phyloP scores from a whole-genome alignment of 2,888 invertebrate genomes.

The Tiliacea citrago region DNA sequence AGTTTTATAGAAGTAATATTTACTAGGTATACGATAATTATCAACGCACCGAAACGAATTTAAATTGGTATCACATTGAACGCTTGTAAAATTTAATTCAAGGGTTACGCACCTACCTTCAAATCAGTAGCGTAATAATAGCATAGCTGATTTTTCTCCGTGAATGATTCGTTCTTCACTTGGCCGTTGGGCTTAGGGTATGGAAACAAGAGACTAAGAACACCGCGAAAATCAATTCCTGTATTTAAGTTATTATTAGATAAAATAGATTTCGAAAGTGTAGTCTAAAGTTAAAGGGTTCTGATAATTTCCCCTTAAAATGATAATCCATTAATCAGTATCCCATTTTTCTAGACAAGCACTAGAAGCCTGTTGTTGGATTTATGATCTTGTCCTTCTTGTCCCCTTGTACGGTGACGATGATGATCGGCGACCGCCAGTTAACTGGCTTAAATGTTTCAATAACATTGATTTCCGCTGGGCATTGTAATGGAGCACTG shows the following conservation, averaged over 20 bases:
- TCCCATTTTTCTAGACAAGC: background rate
- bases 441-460: conserved; percentile 48
- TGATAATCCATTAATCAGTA: background rate
- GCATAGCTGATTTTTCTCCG: background rate
- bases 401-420: conserved; percentile 37
- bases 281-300: background rate
- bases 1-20: background rate
- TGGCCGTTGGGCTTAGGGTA: background rate
- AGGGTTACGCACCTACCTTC: background rate
- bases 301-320: background rate
- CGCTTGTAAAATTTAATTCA: background rate
- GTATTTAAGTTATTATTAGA: background rate
- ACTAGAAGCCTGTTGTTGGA: background rate
- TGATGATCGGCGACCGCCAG: conserved; percentile 17
- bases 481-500: conserved; percentile 6
- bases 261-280: background rate
- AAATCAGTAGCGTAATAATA: background rate
- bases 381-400: conserved; percentile 23
- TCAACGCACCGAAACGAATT: conserved; percentile 13
- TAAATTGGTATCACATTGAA: conserved; percentile 31
- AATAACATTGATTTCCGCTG: conserved; percentile 50
- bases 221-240: too few relatives aligned
- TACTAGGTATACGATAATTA: background rate
- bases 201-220: background rate
- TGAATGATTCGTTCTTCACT: background rate